Percentiles rank a stretch among this genome's conserved stretches.
phyloP scores from a whole-genome alignment of 1,140 invertebrate genomes.

The Aphaenogaster ashmeadi region DNA sequence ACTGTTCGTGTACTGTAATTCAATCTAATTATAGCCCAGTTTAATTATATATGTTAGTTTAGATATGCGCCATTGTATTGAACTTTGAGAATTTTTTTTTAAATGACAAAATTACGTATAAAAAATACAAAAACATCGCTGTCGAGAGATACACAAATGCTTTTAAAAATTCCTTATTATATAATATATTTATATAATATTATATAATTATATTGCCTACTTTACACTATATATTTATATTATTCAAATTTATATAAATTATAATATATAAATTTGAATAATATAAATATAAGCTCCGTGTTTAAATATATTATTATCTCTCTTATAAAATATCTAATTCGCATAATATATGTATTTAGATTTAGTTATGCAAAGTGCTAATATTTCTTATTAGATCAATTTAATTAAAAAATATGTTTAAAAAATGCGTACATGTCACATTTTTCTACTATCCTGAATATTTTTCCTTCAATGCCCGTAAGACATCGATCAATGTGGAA shows the following conservation, averaged over 20 bases:
- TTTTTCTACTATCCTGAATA: neutral
- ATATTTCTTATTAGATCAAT: neutral
- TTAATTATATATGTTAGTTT: conserved; percentile 18
- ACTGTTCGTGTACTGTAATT: conserved; percentile 12
- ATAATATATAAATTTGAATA: too few species aligned
- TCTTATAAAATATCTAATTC: neutral
- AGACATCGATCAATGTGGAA: neutral
- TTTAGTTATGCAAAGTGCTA: neutral
- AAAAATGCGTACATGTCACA: neutral
- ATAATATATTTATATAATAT: too few species aligned
- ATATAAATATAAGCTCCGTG: too few species aligned
- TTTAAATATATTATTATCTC: too few species aligned
- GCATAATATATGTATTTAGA: neutral
- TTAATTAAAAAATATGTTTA: neutral
- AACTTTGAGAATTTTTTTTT: neutral
- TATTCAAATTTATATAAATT: too few species aligned
- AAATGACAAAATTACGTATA: neutral
- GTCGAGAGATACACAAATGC: neutral
- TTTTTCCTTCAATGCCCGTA: neutral
- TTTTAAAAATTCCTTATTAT: neutral
- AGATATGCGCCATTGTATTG: neutral
- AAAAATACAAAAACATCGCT: neutral
- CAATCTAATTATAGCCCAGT: conserved; percentile 1
- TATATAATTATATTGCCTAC: neutral
- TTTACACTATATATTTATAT: neutral